Conservation (phyloP, 92 coral and sea anemone genomes). For the Palythoa heliodiscus region DNA sequence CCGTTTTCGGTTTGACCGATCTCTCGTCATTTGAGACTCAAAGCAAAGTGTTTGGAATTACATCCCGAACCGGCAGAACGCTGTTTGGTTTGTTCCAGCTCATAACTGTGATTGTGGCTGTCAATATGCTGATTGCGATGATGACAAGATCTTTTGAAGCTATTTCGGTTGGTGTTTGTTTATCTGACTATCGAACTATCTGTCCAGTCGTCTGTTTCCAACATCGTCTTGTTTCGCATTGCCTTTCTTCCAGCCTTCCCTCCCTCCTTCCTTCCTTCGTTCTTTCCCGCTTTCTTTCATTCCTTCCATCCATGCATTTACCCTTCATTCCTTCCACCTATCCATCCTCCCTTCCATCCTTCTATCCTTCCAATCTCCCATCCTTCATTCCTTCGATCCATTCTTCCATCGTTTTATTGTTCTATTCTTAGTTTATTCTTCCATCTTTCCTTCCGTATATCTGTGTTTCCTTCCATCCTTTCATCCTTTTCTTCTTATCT, state of each 20-base stretch:
- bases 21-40: conserved; percentile 69
- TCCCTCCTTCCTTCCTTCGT: background rate
- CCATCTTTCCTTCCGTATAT: too few relatives aligned
- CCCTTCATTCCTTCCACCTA: background rate
- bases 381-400: background rate
- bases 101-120: conserved; percentile 75
- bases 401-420: background rate
- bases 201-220: background rate
- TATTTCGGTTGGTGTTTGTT: conserved; percentile 64
- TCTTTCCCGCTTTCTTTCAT: background rate
- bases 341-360: background rate
- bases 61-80: conserved; percentile 70
- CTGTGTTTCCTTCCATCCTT: too few relatives aligned
- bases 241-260: background rate
- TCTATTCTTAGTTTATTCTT: too few relatives aligned
- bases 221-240: background rate
- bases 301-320: background rate
- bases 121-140: conserved; percentile 94
- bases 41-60: conserved; percentile 65
- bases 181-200: background rate
- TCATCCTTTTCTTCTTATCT: too few relatives aligned
- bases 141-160: conserved; percentile 81
- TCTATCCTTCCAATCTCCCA: too few relatives aligned
- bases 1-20: conserved; percentile 77
- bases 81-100: conserved; percentile 76